Conservation (phyloP, 1,140 invertebrate genomes). For the Antheraea mylitta region DNA sequence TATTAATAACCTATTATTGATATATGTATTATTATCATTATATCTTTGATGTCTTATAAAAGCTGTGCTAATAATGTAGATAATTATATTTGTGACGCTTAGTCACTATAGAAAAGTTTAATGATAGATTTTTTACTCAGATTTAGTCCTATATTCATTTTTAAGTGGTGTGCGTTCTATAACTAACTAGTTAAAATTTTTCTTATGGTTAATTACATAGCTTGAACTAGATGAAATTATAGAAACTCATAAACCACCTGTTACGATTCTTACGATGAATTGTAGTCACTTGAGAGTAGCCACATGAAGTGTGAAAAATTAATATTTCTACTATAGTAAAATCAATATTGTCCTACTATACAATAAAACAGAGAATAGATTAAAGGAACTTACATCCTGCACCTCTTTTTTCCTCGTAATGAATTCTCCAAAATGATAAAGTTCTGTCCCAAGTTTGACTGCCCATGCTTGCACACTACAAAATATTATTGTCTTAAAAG, state of each 20-base stretch:
- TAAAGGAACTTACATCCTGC: constrained; percentile 79
- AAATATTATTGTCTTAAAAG: neutral
- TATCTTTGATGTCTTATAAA: too few relatives aligned
- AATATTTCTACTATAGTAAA: neutral
- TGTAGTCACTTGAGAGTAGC: neutral
- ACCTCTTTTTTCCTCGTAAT: constrained; percentile 86
- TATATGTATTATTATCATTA: neutral
- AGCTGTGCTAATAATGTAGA: too few relatives aligned
- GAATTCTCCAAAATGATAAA: constrained; percentile 85
- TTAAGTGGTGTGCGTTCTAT: too few relatives aligned
- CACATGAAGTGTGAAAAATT: neutral
- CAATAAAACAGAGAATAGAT: neutral
- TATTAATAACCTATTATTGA: neutral
- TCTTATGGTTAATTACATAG: too few relatives aligned
- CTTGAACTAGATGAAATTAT: neutral
- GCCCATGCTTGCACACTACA: constrained; percentile 85
- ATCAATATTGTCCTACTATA: neutral
- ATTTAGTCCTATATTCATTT: too few relatives aligned
- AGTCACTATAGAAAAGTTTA: too few relatives aligned
- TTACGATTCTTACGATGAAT: neutral
- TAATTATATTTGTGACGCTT: too few relatives aligned
- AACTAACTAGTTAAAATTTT: too few relatives aligned
- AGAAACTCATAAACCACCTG: neutral
- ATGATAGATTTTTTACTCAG: too few relatives aligned
- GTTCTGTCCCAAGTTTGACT: constrained; percentile 84